A percentile compares a stretch with the other conserved stretches of the same genome.
Conservation (phyloP, 2,888 invertebrate genomes). For the Spodoptera exigua region DNA sequence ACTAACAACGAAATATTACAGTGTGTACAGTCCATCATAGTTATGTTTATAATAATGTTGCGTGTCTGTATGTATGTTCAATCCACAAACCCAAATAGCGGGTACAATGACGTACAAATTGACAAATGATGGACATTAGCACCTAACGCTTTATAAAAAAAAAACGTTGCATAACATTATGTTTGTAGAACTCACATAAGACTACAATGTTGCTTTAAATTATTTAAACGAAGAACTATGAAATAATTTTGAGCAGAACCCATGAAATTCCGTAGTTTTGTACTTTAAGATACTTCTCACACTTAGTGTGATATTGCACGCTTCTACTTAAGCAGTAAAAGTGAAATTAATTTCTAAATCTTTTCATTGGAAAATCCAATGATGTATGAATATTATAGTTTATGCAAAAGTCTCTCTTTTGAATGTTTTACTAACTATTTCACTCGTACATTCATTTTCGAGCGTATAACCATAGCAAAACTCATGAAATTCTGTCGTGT, state of each 20-base stretch:
- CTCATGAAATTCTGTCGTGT: no score
- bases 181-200: constrained; percentile 24
- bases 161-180: constrained; percentile 36
- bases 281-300: no score
- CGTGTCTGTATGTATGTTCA: not conserved
- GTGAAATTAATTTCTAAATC: constrained; percentile 5
- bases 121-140: constrained; percentile 40
- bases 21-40: not conserved
- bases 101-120: constrained; percentile 21
- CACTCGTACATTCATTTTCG: no score
- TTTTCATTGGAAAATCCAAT: constrained; percentile 23
- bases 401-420: constrained; percentile 6
- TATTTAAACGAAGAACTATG: no score
- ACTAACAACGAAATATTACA: constrained; percentile 3
- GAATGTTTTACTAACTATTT: not conserved
- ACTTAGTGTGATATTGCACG: no score
- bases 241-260: no score
- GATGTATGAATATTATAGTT: constrained; percentile 10
- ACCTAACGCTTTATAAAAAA: constrained; percentile 13
- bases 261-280: no score
- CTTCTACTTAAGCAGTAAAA: no score
- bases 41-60: not conserved
- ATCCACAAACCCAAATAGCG: constrained; percentile 28
- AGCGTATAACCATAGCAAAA: no score
- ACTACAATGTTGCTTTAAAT: no score